A percentile compares a stretch with the other conserved stretches of the same genome.
Evolutionary conservation across 2,113 vertebrate genomes (phyloP).

Genomic region (Amazona guildingii): DNA sequence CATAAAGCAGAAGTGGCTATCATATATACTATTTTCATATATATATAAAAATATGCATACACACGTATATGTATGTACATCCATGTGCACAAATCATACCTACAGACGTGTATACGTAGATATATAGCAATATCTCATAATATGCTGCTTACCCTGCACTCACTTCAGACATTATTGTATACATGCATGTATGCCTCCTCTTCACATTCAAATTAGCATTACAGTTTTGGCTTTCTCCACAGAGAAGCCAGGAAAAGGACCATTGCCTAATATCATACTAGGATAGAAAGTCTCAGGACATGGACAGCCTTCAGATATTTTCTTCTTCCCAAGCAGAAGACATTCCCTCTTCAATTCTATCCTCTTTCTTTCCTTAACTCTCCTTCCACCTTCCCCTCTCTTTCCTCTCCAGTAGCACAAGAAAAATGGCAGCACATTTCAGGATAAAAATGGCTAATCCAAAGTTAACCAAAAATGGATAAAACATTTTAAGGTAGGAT

Average conservation of each 20-base stretch:
- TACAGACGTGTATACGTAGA: not conserved
- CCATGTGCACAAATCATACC: not conserved
- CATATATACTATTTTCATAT: not conserved
- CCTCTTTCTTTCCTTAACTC: not conserved
- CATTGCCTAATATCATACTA: not conserved
- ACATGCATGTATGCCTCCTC: not conserved
- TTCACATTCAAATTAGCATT: not conserved
- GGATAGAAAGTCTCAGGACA: not conserved
- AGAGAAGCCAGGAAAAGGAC: not conserved
- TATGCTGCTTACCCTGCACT: not conserved
- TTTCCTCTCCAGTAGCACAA: not conserved
- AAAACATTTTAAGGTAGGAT: not conserved
- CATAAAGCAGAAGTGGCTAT: not conserved
- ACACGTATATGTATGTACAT: not conserved
- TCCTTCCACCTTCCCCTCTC: not conserved
- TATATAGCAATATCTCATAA: not conserved
- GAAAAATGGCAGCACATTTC: not conserved
- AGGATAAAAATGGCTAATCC: rapidly evolving
- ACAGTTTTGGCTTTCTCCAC: not conserved
- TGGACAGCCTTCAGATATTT: not conserved
- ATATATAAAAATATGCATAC: not conserved
- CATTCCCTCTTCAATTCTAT: not conserved
- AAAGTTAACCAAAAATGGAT: not conserved
- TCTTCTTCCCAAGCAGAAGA: not conserved
- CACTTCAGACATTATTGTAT: not conserved